Evolutionary conservation across 2,888 invertebrate species (phyloP), one percentile per base, ranked within the genome.

Genomic region (Oxytorus armatus): DNA sequence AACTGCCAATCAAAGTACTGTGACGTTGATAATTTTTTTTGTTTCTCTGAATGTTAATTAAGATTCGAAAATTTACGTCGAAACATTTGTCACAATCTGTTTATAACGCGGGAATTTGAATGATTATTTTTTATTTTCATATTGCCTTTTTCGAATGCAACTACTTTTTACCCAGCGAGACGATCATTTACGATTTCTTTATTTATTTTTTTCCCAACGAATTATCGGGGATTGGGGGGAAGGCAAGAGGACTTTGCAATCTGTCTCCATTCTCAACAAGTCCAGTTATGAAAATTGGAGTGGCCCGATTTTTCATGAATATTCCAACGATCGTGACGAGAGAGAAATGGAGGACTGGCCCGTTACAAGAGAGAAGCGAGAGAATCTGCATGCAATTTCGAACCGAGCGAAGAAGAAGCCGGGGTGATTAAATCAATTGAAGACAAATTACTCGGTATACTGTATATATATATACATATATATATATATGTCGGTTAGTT

Each of bases 261-360:
- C 68, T 49, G 80, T 80, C 77, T 77, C 80, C 76, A 65, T 81
- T 81, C 73, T 49, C 49, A 57, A 36, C 42, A 18, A 81, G 80
- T 81, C 65, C 77, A 74, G 80, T 81, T 81, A 81, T 77, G 80
- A 81, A 81, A 74, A 81, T 81, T 81, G 77, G 63, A 77, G 68
- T 74, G 73, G 68, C 69, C 73, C 63, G 73, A 63, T 65, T 74
- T 69, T 59, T 16, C 69, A 81, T 81, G 77, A 81, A 81, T 81
- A 81, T 77, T 81, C 73, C 73, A 73, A 53, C 69, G 57, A 73
- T 33, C 33, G 73, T 5, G 72, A 21, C 11, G 29, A 16, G 29
- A 47, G 21, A 18, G 53, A 44, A 14, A 55, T 51, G 44, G 29
- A 53, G 51, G 7, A 36, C 36, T 51, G 51, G 21, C 44, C 53